Conservation (phyloP, 2,888 invertebrate genomes). For the Chaetogeoica ovagalla region DNA sequence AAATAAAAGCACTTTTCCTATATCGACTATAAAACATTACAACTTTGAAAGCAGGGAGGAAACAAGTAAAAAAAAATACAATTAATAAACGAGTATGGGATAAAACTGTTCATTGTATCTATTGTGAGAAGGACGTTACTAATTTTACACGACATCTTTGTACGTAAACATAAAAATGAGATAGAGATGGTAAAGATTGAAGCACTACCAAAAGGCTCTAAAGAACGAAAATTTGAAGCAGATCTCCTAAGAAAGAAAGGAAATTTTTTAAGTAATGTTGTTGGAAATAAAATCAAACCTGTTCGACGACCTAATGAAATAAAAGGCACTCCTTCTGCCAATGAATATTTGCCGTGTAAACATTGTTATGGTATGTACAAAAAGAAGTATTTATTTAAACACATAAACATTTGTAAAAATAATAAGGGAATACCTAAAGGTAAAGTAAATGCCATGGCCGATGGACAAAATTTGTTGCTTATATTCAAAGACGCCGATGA, state of each 20-base stretch:
- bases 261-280: not conserved
- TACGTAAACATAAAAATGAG: slow-evolving; percentile 6
- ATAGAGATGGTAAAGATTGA: not conserved
- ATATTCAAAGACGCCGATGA: not conserved
- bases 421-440: too few relatives aligned
- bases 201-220: not conserved
- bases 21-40: not conserved
- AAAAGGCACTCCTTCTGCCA: not conserved
- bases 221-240: not conserved
- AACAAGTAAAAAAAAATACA: not conserved
- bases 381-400: not conserved
- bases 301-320: slow-evolving; percentile 2
- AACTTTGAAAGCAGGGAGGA: not conserved
- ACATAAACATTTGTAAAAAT: not conserved
- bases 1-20: not conserved
- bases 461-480: slow-evolving; percentile 5
- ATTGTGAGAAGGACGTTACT: not conserved
- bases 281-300: slow-evolving; percentile 11
- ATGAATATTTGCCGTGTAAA: not conserved
- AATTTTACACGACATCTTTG: slow-evolving; percentile 1
- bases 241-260: not conserved
- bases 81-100: slow-evolving; percentile 4
- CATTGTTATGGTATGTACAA: not conserved
- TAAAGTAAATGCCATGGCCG: not conserved
- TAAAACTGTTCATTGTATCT: slow-evolving; percentile 2